Conservation (phyloP, 2,797 vertebrate species). For the Nyctibius grandis region DNA sequence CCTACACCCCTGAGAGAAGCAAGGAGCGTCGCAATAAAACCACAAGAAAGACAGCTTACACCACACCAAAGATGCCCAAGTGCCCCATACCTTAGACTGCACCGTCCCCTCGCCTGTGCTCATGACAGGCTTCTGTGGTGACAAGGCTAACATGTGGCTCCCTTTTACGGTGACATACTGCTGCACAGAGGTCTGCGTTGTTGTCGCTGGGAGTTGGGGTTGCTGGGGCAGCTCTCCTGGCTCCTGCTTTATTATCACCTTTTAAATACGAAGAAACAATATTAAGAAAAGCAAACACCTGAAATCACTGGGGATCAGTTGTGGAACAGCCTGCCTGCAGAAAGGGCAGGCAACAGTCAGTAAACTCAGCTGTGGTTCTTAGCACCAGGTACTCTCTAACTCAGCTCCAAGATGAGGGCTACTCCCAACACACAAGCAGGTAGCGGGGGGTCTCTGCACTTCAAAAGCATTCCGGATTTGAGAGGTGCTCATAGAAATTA, state of each 20-base stretch:
- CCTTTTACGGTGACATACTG: conserved; percentile 96
- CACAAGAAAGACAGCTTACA: background rate
- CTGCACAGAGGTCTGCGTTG: conserved; percentile 82
- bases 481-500: background rate
- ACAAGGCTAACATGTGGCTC: conserved; percentile 93
- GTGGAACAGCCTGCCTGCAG: background rate
- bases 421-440: background rate
- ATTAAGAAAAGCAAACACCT: background rate
- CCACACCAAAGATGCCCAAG: background rate
- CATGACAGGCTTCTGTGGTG: conserved; percentile 87
- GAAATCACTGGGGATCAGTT: background rate
- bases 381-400: background rate
- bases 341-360: background rate
- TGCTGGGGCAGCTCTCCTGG: conserved; percentile 88
- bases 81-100: conserved; percentile 80
- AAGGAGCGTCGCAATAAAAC: background rate
- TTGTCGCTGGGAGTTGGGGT: conserved; percentile 73
- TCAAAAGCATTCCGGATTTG: background rate
- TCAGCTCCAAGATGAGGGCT: background rate
- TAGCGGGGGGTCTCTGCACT: background rate
- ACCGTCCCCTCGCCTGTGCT: conserved; percentile 75
- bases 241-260: conserved; percentile 99
- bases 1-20: background rate
- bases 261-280: background rate
- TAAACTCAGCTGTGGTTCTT: background rate